Percentiles rank a stretch among this genome's conserved stretches.
These are phyloP conservation scores for Sipunculus nudus DNA, from an alignment of 2,888 invertebrate genomes.

Conservation along the genomic window DNA sequence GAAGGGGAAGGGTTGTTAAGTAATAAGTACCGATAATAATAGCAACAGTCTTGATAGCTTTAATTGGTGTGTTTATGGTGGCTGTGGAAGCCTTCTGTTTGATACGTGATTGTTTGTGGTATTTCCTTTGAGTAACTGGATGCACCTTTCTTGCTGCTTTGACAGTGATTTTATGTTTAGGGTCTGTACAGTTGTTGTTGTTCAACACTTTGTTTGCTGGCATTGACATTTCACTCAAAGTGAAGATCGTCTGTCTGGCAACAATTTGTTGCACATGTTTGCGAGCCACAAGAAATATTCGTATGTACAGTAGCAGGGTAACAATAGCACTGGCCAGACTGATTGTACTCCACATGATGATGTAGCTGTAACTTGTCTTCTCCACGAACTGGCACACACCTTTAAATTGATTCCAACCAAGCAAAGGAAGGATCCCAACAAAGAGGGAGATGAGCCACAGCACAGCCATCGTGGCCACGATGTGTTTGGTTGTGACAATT, in stretches of 20 bases:
- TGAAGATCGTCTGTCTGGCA: neutral
- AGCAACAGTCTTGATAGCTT: slow-evolving; percentile 9
- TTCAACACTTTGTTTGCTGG: neutral
- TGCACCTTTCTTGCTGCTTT: no score
- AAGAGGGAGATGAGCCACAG: slow-evolving; percentile 5
- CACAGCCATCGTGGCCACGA: no score
- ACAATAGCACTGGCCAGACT: neutral
- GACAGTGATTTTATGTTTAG: neutral
- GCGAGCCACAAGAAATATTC: slow-evolving; percentile 5
- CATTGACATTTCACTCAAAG: neutral
- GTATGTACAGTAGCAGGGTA: neutral
- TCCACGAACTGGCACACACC: slow-evolving; percentile 6
- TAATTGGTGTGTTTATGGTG: neutral
- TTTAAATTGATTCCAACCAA: slow-evolving; percentile 10
- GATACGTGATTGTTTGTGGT: no score
- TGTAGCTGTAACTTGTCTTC: slow-evolving; percentile 4
- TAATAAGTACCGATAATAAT: slow-evolving; percentile 9
- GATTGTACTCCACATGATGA: neutral
- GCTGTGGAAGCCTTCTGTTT: neutral
- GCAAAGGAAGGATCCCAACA: slow-evolving; percentile 3
- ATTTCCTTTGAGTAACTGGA: no score
- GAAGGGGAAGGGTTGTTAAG: slow-evolving; percentile 5
- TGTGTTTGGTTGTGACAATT: neutral
- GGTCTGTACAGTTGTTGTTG: neutral
- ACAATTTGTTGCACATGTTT: neutral